Evolutionary conservation across 2,113 vertebrate genomes (phyloP).

Genomic region (Upupa epops): DNA sequence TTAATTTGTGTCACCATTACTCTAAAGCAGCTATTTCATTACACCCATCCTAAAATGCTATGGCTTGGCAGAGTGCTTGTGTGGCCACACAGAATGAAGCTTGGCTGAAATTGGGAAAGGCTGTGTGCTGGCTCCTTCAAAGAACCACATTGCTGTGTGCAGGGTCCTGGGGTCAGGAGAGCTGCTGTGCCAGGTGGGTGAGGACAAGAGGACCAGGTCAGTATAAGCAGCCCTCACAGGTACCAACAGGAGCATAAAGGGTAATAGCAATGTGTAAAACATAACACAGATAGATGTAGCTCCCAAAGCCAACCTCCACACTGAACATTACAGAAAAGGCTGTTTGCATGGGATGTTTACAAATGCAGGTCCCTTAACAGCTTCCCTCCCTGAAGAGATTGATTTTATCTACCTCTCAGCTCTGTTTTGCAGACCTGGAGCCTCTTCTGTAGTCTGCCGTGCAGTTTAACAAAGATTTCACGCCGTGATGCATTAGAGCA

Average conservation of each 20-base stretch:
- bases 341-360: not conserved
- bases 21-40: not conserved
- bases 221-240: not conserved
- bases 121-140: not conserved
- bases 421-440: not conserved
- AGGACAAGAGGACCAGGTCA: not conserved
- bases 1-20: not conserved
- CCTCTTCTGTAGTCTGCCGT: not conserved
- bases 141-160: not conserved
- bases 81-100: not conserved
- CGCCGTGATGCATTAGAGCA: fast-evolving
- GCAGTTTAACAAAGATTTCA: not conserved
- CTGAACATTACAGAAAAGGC: not conserved
- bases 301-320: not conserved
- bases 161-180: not conserved
- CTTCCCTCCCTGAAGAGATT: not conserved
- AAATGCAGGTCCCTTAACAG: not conserved
- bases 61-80: not conserved
- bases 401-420: not conserved
- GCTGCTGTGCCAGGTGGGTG: not conserved
- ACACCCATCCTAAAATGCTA: not conserved
- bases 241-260: not conserved
- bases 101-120: not conserved
- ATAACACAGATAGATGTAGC: not conserved
- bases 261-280: not conserved